Evolutionary conservation across 1,140 invertebrate species (phyloP).

Genomic region (Ips typographus): DNA sequence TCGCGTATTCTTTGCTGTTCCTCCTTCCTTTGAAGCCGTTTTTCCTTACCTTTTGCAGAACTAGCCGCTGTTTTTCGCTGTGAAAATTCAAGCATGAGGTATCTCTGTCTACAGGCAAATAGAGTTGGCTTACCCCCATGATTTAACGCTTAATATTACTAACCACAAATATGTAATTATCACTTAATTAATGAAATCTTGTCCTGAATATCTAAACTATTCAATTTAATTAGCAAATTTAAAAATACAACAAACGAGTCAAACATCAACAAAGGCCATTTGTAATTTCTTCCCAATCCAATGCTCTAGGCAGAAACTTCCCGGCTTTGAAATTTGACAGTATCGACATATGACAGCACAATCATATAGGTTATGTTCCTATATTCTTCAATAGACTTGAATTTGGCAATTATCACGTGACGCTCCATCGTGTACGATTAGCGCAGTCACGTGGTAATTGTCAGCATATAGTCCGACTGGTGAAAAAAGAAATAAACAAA

Average conservation of each 20-base stretch:
- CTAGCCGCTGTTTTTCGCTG: conserved; percentile 43
- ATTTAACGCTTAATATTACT: neutral
- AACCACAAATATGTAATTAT: neutral
- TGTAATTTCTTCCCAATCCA: too few species aligned
- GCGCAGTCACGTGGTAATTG: too few species aligned
- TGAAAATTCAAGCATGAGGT: neutral
- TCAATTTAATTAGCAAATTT: neutral
- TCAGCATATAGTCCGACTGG: too few species aligned
- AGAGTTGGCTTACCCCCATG: conserved; percentile 5
- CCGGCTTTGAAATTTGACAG: neutral
- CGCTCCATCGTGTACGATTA: too few species aligned
- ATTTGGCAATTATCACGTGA: too few species aligned
- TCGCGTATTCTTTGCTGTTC: conserved; percentile 51
- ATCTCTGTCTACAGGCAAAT: neutral
- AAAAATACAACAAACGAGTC: neutral
- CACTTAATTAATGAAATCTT: neutral
- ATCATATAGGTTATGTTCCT: too few species aligned
- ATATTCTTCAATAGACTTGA: too few species aligned
- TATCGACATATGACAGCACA: neutral
- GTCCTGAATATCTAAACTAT: neutral
- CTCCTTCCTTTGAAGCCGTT: conserved; percentile 51
- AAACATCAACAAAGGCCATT: neutral
- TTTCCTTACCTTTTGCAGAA: conserved; percentile 52
- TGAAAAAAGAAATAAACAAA: too few species aligned
- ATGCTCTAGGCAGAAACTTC: neutral